Conservation (phyloP, 64 coral and sea anemone species). For the Anthopleura sola region DNA sequence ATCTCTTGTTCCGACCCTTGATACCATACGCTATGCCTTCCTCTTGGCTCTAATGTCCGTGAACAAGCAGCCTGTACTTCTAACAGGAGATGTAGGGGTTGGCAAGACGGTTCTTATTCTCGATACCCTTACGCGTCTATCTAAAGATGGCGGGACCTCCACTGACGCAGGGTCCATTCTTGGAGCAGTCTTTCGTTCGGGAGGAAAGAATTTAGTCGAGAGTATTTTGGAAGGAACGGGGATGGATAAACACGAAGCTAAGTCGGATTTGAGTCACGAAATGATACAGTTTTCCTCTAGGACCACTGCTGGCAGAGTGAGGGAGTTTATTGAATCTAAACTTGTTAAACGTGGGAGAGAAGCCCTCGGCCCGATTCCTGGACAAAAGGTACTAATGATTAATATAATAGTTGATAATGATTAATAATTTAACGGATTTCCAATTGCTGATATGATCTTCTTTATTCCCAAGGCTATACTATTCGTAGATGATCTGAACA, state of each 20-base stretch:
- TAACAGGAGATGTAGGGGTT: conserved; percentile 77
- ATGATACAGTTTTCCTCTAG: conserved; percentile 76
- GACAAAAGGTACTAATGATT: conserved; percentile 54
- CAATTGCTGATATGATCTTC: not conserved
- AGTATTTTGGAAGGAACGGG: conserved; percentile 56
- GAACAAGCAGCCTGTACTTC: conserved; percentile 68
- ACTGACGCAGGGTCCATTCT: conserved; percentile 55
- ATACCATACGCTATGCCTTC: conserved; percentile 85
- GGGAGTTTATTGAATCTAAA: conserved; percentile 66
- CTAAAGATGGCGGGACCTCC: conserved; percentile 48
- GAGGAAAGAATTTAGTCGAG: conserved; percentile 69
- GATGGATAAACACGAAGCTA: conserved; percentile 5
- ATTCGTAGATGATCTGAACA: conserved; percentile 98
- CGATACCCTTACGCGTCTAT: conserved; percentile 64
- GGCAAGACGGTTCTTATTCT: conserved; percentile 79
- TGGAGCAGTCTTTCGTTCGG: conserved; percentile 66
- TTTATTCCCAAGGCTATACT: conserved; percentile 11
- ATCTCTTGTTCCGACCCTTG: conserved; percentile 84
- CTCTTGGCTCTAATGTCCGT: conserved; percentile 72
- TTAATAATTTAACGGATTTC: too few species aligned
- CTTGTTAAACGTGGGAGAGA: conserved; percentile 82
- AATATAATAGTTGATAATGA: too few species aligned
- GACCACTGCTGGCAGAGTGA: conserved; percentile 57
- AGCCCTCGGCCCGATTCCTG: conserved; percentile 71
- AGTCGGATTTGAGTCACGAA: conserved; percentile 44